A percentile compares a stretch with the other conserved stretches of the same genome.
Evolutionary conservation across 2,113 vertebrate species (phyloP).

Genomic region (Sakesphorus luctuosus): DNA sequence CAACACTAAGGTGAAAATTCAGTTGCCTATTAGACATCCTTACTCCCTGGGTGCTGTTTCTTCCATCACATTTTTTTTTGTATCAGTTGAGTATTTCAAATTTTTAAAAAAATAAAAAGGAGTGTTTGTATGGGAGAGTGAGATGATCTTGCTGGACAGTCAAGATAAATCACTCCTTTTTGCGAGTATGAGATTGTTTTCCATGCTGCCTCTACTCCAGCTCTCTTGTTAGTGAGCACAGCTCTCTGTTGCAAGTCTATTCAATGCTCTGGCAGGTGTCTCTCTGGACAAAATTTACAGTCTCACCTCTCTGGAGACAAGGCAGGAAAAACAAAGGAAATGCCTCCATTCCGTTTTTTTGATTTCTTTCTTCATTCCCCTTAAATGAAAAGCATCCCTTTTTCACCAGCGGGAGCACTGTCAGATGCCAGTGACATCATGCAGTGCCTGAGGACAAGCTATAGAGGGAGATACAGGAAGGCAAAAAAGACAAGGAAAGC

Average conservation of each 20-base stretch:
- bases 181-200: not conserved
- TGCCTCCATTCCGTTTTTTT: not conserved
- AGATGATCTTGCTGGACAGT: not conserved
- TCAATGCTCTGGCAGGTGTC: not conserved
- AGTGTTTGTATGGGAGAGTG: not conserved
- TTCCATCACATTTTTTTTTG: not conserved
- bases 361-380: not conserved
- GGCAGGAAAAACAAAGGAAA: not conserved
- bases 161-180: not conserved
- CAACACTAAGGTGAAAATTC: not conserved
- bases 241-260: not conserved
- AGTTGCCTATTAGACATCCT: not conserved
- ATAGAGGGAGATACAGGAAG: slow-evolving; percentile 9
- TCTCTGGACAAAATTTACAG: not conserved
- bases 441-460: not conserved
- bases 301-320: not conserved
- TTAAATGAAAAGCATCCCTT: not conserved
- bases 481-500: not conserved
- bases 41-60: not conserved
- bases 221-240: not conserved
- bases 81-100: not conserved
- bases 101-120: not conserved
- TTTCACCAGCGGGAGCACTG: not conserved
- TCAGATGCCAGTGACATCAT: not conserved
- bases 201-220: not conserved